phyloP scores from a whole-genome alignment of 2,113 vertebrate genomes.

The Spea multiplicata region DNA sequence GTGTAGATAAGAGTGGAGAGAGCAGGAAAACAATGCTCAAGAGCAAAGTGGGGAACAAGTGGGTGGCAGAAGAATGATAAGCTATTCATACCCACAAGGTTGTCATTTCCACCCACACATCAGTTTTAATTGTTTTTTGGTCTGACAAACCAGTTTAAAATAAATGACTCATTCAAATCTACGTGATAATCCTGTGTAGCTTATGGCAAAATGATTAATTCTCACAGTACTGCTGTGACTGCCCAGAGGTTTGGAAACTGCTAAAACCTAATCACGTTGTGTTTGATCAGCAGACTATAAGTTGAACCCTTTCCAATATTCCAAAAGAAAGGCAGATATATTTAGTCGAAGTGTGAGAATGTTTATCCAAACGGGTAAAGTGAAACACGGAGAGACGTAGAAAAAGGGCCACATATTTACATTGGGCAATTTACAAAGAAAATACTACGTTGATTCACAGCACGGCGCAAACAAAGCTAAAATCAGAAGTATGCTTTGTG shows the following conservation, averaged over 20 bases:
- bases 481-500: too few species aligned
- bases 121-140: background rate
- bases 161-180: slow-evolving; percentile 9
- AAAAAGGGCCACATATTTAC: too few species aligned
- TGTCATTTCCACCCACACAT: slow-evolving; percentile 36
- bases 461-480: too few species aligned
- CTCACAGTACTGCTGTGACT: background rate
- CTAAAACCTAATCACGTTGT: background rate
- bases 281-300: background rate
- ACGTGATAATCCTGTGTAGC: slow-evolving; percentile 15
- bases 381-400: too few species aligned
- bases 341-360: background rate
- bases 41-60: background rate
- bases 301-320: background rate
- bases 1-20: slow-evolving; percentile 30
- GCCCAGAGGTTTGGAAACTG: background rate
- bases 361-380: background rate
- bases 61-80: slow-evolving; percentile 33
- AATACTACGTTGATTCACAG: too few species aligned
- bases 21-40: slow-evolving; percentile 24
- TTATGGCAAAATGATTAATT: background rate
- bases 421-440: too few species aligned
- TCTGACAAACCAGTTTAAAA: slow-evolving; percentile 12
- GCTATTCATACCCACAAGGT: slow-evolving; percentile 31
- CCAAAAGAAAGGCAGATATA: background rate